Evolutionary conservation across 2,888 invertebrate species (phyloP).

Genomic region (Anagyrus pseudococci): DNA sequence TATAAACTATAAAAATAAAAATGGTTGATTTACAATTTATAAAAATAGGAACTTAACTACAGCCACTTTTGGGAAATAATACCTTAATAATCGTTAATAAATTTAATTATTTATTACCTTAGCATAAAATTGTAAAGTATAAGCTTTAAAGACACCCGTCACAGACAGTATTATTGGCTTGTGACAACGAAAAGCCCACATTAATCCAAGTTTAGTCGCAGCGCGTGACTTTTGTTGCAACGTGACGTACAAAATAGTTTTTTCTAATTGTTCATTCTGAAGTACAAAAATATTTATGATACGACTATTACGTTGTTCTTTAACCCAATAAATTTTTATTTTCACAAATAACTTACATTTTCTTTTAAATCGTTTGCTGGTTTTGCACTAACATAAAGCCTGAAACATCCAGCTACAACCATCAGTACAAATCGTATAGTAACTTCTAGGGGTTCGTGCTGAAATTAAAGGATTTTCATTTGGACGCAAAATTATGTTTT

Average conservation of each 20-base stretch:
- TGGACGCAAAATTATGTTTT: no score
- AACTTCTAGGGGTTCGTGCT: conserved; percentile 44
- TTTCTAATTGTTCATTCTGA: conserved; percentile 40
- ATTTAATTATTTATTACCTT: conserved; percentile 33
- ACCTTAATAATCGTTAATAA: neutral
- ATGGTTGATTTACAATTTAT: neutral
- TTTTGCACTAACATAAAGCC: conserved; percentile 48
- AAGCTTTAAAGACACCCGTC: conserved; percentile 35
- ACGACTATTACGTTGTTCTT: neutral
- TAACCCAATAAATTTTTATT: neutral
- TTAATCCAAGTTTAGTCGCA: conserved; percentile 29
- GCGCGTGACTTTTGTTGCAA: conserved; percentile 40
- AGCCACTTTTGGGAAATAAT: no score
- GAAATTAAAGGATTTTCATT: no score
- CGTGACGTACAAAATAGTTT: conserved; percentile 37
- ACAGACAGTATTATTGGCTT: conserved; percentile 37
- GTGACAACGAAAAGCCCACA: conserved; percentile 41
- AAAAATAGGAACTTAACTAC: neutral
- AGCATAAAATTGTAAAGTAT: conserved; percentile 44
- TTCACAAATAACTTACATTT: conserved; percentile 38
- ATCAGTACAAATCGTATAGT: conserved; percentile 44
- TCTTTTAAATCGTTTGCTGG: conserved; percentile 50
- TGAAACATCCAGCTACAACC: conserved; percentile 44
- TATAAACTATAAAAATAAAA: conserved; percentile 34
- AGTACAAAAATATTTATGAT: conserved; percentile 10